Evolutionary conservation across 2,113 vertebrate genomes (phyloP).

Genomic region (Ophiodon elongatus): DNA sequence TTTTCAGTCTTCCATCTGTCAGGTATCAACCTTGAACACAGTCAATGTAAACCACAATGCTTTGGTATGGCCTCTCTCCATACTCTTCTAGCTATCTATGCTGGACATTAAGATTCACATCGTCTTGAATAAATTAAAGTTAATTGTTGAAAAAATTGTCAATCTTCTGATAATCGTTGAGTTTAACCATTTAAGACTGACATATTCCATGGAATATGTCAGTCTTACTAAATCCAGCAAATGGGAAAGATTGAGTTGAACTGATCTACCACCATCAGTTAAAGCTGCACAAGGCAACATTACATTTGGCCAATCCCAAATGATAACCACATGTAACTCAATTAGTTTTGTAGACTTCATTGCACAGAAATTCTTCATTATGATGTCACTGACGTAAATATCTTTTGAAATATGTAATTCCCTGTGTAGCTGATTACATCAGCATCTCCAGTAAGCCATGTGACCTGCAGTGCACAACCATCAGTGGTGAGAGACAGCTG

Average conservation of each 20-base stretch:
- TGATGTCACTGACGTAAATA: background rate
- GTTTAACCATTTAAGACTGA: background rate
- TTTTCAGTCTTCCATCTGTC: background rate
- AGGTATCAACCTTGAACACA: background rate
- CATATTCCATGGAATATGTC: background rate
- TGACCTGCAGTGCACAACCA: slow-evolving; percentile 92
- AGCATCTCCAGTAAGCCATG: slow-evolving; percentile 94
- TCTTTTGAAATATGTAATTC: slow-evolving; percentile 24
- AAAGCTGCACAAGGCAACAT: background rate
- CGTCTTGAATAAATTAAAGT: background rate
- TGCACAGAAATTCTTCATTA: background rate
- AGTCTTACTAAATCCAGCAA: background rate
- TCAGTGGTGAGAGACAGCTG: slow-evolving; percentile 89
- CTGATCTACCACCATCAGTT: background rate
- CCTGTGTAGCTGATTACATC: slow-evolving; percentile 89
- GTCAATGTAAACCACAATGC: background rate
- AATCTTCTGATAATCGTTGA: background rate
- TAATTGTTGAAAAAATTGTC: background rate
- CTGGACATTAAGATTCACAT: background rate
- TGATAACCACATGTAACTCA: background rate
- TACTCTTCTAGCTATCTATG: background rate
- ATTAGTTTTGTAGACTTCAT: background rate
- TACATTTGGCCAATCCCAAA: slow-evolving; percentile 5
- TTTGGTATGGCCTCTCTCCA: background rate
- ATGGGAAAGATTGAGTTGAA: background rate